These are phyloP conservation scores for Camarhynchus parvulus DNA, from an alignment of 2,113 vertebrate species.

Conservation along the genomic window DNA sequence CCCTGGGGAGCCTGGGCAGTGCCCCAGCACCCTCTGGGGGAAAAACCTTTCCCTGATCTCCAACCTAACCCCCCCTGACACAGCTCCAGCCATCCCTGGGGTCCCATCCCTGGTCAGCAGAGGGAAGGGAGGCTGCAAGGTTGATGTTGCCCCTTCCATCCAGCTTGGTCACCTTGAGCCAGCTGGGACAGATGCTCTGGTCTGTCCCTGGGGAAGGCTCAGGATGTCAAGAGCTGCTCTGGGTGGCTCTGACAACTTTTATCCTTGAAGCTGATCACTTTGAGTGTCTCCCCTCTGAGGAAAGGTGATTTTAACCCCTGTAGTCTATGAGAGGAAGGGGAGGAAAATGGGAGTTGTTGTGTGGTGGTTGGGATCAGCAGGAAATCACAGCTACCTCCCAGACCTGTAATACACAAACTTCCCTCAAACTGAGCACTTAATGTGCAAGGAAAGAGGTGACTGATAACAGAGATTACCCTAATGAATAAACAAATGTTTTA, in stretches of 20 bases:
- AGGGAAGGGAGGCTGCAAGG: not conserved
- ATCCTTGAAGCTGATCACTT: not conserved
- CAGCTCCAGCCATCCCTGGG: not conserved
- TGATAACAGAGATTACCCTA: conserved; percentile 69
- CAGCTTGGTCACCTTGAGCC: not conserved
- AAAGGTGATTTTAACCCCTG: not conserved
- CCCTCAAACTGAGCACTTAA: conserved; percentile 50
- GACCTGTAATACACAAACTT: conserved; percentile 48
- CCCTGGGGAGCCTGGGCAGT: not conserved
- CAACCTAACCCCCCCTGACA: fast-evolving
- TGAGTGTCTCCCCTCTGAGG: not conserved
- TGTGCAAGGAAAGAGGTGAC: conserved; percentile 44
- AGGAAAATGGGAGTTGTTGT: not conserved
- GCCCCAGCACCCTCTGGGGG: not conserved
- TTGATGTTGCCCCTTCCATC: not conserved
- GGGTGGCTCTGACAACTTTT: not conserved
- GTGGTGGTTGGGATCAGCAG: not conserved
- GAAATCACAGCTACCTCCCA: not conserved
- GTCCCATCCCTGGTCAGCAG: not conserved
- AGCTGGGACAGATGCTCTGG: not conserved
- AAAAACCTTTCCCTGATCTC: fast-evolving
- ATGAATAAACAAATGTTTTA: conserved; percentile 75
- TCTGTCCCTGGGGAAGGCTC: not conserved
- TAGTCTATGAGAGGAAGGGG: not conserved
- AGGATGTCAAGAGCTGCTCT: not conserved